Evolutionary conservation across 2,888 invertebrate genomes (phyloP).

Genomic region (Myopa tessellatipennis): DNA sequence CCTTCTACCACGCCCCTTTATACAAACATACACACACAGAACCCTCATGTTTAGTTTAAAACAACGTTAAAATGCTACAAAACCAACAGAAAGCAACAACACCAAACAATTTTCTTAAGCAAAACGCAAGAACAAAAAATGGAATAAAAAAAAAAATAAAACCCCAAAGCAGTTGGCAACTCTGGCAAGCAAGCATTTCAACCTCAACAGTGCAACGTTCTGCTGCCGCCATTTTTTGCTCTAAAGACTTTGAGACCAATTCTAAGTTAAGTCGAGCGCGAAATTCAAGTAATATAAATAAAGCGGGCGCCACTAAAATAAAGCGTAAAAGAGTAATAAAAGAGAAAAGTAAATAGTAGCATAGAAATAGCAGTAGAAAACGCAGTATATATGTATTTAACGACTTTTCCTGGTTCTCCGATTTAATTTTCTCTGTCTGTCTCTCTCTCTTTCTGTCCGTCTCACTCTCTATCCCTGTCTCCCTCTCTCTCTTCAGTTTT

Average conservation of each 20-base stretch:
- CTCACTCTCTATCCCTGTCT: too few relatives aligned
- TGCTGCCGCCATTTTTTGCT: neutral
- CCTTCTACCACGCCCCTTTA: too few relatives aligned
- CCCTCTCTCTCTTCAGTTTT: too few relatives aligned
- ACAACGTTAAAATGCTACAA: slow-evolving; percentile 3
- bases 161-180: neutral
- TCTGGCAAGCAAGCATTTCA: neutral
- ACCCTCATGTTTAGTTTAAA: neutral
- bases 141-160: neutral
- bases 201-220: neutral
- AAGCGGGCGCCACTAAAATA: neutral
- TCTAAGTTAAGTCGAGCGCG: neutral
- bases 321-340: neutral
- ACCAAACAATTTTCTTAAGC: neutral
- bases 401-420: too few relatives aligned
- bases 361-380: too few relatives aligned
- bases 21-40: neutral
- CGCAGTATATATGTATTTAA: too few relatives aligned
- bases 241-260: neutral
- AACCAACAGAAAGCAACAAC: neutral
- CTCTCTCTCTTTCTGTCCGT: too few relatives aligned
- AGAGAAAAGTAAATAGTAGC: slow-evolving; percentile 9
- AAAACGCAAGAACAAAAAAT: neutral
- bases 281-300: neutral
- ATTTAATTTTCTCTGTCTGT: too few relatives aligned